Base-by-base conservation (phyloP, 2,888 invertebrate genomes). In the Eupithecia tripunctaria region DNA sequence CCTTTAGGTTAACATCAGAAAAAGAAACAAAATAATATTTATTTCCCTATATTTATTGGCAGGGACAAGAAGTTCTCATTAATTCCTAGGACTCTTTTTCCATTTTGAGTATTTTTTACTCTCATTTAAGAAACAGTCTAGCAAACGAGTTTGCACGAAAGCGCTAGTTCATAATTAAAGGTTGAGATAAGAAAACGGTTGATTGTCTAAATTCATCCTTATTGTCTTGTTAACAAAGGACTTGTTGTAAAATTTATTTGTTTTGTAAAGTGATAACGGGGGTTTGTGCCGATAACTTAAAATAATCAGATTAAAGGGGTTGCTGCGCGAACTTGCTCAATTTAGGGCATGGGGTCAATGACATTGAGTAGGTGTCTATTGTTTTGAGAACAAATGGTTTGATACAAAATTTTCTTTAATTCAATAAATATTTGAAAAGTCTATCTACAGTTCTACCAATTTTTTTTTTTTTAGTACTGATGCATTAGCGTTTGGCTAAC, bases 221-320 rank as follows among this genome's bases (percentile, higher is more conserved):
- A 56, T 25, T 25, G 56, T 56, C 25, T 56, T 25, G 25, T 12
- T 56, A 56, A 56, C 56, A 25, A 56, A 56, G 56, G 56, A 56
- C 56, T 14, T 56, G 56, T 21, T 56, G 56, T 56, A 14, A 25
- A 25, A 56, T 56, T 56, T 56, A 56, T 56, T 25, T 56, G 56
- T 56, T 25, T 56, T 56, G 25, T 56, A 56, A 56, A 56, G 56
- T 5, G 56, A 56, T 56, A 25, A 56, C 21, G 56, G 56, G 5
- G 47, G 51, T 51, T 51, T 51, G 51, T 51, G 3, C 56, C 56
- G 25, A 56, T 56, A 56, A 25, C 56, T 25, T 56, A 25, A 56
- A 56, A 56, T 25, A 25, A 56, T 56, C 56, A 25, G 56, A 56
- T 56, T 21, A 4, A 56, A 56, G 25, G 51, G 56, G 12, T 12